Evolutionary conservation across 1,140 invertebrate species (phyloP), one percentile per base, ranked within the genome.

Genomic region (Ceratitis capitata): DNA sequence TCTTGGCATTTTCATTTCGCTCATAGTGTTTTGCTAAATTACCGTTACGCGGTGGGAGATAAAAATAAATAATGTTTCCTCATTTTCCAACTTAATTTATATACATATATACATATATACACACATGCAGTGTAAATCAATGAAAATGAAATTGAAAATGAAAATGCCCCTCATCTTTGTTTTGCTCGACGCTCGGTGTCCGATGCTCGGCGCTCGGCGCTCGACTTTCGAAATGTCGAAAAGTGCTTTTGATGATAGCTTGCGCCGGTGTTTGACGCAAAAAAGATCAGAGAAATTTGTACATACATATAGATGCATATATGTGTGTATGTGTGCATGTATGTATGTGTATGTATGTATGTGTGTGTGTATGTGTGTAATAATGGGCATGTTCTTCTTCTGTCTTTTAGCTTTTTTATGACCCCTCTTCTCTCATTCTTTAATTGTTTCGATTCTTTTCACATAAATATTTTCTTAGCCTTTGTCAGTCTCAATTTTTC

Each of bases 61-160:
- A 47, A 78, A 78, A 47, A 78, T 47, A 78, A 78, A 78, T 14
- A 78, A 78, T 45, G 39, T 78, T 78, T 47, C 69, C 69, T 78
- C 69, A 78, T 78, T 78, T 45, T n/a, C 19, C 35, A 78, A 78
- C 69, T 47, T 23, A 56, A 56, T 56, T n/a, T 69, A 53, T 19
- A 19, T 47, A 9, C 51, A 56, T n/a, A 56, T 19, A 56, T 3
- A 56, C 51, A 56, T 56, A 56, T 19, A 56, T 56, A 56, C 45
- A 1, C 1, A 47, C 45, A 47, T 47, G 14, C 7, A 47, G 45
- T 26, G 23, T 42, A 78, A 78, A 42, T 78, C 39, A 78, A 45
- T 78, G 42, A 78, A 78, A 78, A 42, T 23, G 42, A 78, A 78
- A 78, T 12, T 78, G 69, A 78, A 78, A 78, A 45, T 78, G 69